phyloP scores from a whole-genome alignment of 1,140 invertebrate genomes.

The Battus philenor region DNA sequence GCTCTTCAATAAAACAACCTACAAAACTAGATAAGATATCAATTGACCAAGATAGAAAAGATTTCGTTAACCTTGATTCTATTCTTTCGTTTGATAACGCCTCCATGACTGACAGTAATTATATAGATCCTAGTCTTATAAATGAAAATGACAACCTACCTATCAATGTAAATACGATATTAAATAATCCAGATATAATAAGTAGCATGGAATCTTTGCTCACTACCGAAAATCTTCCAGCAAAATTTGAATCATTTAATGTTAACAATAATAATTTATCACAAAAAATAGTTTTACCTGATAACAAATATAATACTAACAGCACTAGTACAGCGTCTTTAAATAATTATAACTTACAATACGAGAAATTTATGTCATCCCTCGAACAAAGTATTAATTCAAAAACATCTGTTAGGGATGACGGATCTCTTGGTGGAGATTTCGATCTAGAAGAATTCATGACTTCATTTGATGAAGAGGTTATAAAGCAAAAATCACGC shows the following conservation, averaged over 20 bases:
- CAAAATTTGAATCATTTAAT: slow-evolving; percentile 66
- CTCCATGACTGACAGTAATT: slow-evolving; percentile 67
- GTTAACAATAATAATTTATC: slow-evolving; percentile 34
- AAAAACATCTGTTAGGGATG: slow-evolving; percentile 65
- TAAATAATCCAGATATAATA: slow-evolving; percentile 69
- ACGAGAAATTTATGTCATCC: slow-evolving; percentile 72
- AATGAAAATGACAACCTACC: slow-evolving; percentile 71
- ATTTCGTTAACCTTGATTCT: slow-evolving; percentile 59
- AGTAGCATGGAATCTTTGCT: slow-evolving; percentile 69
- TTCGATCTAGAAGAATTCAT: slow-evolving; percentile 74
- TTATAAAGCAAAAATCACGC: slow-evolving; percentile 58
- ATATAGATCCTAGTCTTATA: slow-evolving; percentile 66
- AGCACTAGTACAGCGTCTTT: slow-evolving; percentile 44
- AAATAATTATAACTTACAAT: slow-evolving; percentile 64
- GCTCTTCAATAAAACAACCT: slow-evolving; percentile 57
- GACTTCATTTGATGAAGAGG: slow-evolving; percentile 70
- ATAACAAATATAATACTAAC: slow-evolving; percentile 33
- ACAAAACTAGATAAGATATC: slow-evolving; percentile 68
- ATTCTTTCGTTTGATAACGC: slow-evolving; percentile 58
- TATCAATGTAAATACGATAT: slow-evolving; percentile 65
- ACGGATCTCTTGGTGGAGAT: slow-evolving; percentile 70
- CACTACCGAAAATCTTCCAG: slow-evolving; percentile 64
- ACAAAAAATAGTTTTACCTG: slow-evolving; percentile 26
- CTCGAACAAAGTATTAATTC: slow-evolving; percentile 72
- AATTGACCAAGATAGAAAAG: slow-evolving; percentile 53